A percentile compares a stretch with the other conserved stretches of the same genome.
Conservation (phyloP, 2,888 invertebrate genomes). For the Caenorhabditis panamensis region DNA sequence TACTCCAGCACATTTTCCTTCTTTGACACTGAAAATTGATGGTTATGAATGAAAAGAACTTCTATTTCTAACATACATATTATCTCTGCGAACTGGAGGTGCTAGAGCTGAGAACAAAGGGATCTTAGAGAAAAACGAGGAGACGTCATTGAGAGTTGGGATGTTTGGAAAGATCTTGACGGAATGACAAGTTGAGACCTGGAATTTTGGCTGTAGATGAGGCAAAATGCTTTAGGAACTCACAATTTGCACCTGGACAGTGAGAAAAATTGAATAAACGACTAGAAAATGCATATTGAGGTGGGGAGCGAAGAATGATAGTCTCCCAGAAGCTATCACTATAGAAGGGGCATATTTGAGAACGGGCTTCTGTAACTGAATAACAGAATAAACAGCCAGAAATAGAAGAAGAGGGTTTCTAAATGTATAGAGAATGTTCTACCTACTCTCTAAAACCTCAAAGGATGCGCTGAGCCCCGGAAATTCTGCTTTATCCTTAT, state of each 20-base stretch:
- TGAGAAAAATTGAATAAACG: neutral
- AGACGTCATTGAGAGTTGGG: constrained; percentile 25
- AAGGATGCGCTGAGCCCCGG: no score
- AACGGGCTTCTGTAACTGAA: no score
- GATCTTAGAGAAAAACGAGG: constrained; percentile 30
- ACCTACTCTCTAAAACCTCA: no score
- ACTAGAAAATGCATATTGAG: neutral
- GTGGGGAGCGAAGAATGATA: neutral
- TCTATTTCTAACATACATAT: no score
- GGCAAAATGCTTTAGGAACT: neutral
- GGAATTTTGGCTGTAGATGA: neutral
- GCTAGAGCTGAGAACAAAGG: constrained; percentile 22
- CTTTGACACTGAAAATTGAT: constrained; percentile 28
- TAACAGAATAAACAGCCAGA: no score
- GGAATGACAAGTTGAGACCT: constrained; percentile 32
- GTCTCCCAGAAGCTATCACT: neutral
- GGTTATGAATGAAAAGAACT: no score
- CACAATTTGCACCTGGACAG: neutral
- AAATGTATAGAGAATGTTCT: no score
- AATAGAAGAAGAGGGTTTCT: no score
- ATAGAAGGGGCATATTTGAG: neutral
- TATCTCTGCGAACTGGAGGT: constrained; percentile 35
- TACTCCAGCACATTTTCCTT: constrained; percentile 52
- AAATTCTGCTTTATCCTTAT: no score
- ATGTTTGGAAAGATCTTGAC: constrained; percentile 39